These are phyloP conservation scores for Trichonephila clavipes DNA, from an alignment of 1,140 invertebrate genomes.

Conservation along the genomic window DNA sequence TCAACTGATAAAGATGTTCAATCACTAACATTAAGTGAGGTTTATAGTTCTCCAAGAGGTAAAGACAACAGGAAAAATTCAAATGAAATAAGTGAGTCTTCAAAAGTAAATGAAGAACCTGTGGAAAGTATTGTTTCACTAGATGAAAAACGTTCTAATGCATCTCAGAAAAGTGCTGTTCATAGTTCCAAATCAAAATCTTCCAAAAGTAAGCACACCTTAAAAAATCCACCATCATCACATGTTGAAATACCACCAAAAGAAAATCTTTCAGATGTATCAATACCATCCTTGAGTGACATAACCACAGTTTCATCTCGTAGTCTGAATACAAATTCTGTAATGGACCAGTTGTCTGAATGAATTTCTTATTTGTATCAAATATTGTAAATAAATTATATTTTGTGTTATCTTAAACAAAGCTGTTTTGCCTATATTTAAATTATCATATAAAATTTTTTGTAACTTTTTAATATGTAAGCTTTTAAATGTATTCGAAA, in stretches of 20 bases:
- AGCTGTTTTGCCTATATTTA: no score
- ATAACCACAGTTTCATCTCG: constrained; percentile 68
- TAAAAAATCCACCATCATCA: background rate
- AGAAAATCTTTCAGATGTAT: background rate
- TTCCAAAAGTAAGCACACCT: background rate
- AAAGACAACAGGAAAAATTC: background rate
- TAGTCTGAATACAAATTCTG: constrained; percentile 64
- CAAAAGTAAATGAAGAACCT: background rate
- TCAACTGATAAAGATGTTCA: constrained; percentile 63
- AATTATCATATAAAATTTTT: no score
- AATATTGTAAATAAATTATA: no score
- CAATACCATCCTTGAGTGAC: constrained; percentile 69
- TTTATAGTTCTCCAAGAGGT: background rate
- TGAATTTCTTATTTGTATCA: no score
- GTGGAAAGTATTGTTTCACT: background rate
- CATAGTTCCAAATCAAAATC: background rate
- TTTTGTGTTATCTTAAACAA: no score
- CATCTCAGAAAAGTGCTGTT: background rate
- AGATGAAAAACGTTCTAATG: background rate
- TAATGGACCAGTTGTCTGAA: constrained; percentile 55
- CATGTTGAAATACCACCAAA: background rate
- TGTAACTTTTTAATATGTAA: no score
- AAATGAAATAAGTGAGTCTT: background rate
- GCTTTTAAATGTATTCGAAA: no score
- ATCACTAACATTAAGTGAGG: constrained; percentile 40